Conservation (phyloP, 2,888 invertebrate species). For the Troides helena region DNA sequence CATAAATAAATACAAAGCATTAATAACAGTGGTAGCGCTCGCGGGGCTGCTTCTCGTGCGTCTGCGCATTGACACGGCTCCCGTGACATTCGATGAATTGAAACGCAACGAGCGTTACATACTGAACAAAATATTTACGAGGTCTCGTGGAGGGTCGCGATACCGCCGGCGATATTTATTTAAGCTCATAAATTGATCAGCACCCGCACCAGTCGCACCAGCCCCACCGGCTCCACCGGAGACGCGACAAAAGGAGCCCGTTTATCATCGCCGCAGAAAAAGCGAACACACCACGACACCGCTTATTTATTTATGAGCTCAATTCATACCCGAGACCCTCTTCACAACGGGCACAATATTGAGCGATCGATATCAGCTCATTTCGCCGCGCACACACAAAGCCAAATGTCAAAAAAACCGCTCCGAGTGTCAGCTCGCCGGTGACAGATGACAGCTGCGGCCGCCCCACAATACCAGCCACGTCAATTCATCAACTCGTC, state of each 20-base stretch:
- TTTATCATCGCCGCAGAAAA: slow-evolving; percentile 60
- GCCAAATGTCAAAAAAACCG: slow-evolving; percentile 69
- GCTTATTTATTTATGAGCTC: slow-evolving; percentile 78
- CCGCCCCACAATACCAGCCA: slow-evolving; percentile 61
- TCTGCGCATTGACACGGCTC: slow-evolving; percentile 8
- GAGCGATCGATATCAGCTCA: slow-evolving; percentile 77
- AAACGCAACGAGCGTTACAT: slow-evolving; percentile 15
- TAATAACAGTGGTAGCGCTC: background rate
- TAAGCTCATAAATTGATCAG: slow-evolving; percentile 43
- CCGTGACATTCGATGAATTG: slow-evolving; percentile 28
- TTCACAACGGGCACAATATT: slow-evolving; percentile 60
- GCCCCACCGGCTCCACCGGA: slow-evolving; percentile 62
- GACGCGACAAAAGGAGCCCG: slow-evolving; percentile 62
- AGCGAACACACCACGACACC: slow-evolving; percentile 69
- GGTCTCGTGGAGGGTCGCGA: slow-evolving; percentile 31
- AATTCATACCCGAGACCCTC: slow-evolving; percentile 66
- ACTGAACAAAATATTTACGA: slow-evolving; percentile 34
- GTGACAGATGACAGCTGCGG: slow-evolving; percentile 76
- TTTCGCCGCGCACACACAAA: slow-evolving; percentile 67
- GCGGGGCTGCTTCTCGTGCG: slow-evolving; percentile 5
- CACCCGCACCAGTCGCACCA: slow-evolving; percentile 33
- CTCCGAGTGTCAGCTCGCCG: slow-evolving; percentile 70
- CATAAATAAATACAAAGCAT: background rate
- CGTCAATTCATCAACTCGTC: slow-evolving; percentile 71
- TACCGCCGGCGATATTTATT: slow-evolving; percentile 42